A percentile compares a stretch with the other conserved stretches of the same genome.
phyloP scores from a whole-genome alignment of 2,113 vertebrate species.

The Leptodactylus fuscus region DNA sequence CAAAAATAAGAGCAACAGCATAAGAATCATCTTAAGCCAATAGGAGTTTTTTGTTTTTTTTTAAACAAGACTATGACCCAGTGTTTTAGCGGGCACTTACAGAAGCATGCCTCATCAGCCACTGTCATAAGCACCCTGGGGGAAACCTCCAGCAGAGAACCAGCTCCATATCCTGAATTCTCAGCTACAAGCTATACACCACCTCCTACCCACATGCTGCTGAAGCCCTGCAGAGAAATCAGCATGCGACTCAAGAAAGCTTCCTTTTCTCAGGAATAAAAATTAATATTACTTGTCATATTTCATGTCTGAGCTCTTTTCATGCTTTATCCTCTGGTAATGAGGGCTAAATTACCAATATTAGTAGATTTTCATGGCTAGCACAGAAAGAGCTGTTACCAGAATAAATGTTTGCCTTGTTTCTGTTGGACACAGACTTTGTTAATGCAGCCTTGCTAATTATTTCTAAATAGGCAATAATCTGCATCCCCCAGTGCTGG shows the following conservation, averaged over 20 bases:
- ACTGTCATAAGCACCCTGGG: slow-evolving; percentile 74
- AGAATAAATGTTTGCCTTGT: slow-evolving; percentile 90
- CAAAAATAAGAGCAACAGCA: not conserved
- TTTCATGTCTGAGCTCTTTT: slow-evolving; percentile 91
- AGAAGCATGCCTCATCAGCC: slow-evolving; percentile 80
- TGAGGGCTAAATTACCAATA: slow-evolving; percentile 92
- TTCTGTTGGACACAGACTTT: slow-evolving; percentile 87
- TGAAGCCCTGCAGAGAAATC: slow-evolving; percentile 84
- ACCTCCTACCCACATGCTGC: slow-evolving; percentile 71
- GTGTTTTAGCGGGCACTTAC: slow-evolving; percentile 80
- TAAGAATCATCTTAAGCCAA: slow-evolving; percentile 39
- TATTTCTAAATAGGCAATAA: slow-evolving; percentile 93
- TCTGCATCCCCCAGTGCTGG: slow-evolving; percentile 89
- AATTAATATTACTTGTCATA: slow-evolving; percentile 93
- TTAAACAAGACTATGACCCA: slow-evolving; percentile 72
- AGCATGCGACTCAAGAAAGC: slow-evolving; percentile 84
- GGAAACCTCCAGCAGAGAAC: slow-evolving; percentile 76
- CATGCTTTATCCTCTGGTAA: slow-evolving; percentile 90
- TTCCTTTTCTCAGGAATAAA: slow-evolving; percentile 88
- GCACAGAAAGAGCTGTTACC: slow-evolving; percentile 90
- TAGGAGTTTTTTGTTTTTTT: slow-evolving; percentile 66
- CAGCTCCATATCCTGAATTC: slow-evolving; percentile 72
- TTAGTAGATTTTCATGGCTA: slow-evolving; percentile 93
- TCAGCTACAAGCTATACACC: slow-evolving; percentile 75
- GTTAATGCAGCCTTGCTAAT: slow-evolving; percentile 90